A percentile compares a stretch with the other conserved stretches of the same genome.
Evolutionary conservation across 2,797 vertebrate genomes (phyloP).

Genomic region (Crenuchus spilurus): DNA sequence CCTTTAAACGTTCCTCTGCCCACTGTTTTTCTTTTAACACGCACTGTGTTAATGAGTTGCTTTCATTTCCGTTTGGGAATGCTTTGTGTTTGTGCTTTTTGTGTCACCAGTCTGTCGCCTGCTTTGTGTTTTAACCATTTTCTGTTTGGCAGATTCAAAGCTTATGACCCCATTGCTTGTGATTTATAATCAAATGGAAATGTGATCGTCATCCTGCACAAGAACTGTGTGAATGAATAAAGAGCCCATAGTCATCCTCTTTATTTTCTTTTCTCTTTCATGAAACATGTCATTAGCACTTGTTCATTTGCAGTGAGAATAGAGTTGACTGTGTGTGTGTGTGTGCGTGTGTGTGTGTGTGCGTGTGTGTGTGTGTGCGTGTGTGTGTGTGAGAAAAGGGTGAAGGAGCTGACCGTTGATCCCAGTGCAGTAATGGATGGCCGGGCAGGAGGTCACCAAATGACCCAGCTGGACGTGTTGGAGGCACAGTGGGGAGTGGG

Average conservation of each 20-base stretch:
- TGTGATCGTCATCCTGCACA: neutral
- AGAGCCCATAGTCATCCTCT: neutral
- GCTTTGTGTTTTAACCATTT: slow-evolving; percentile 10
- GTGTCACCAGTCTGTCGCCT: slow-evolving; percentile 11
- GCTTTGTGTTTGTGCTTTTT: neutral
- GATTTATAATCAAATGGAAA: neutral
- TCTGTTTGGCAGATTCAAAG: neutral
- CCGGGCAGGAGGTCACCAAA: slow-evolving; percentile 80
- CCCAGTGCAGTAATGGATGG: slow-evolving; percentile 75
- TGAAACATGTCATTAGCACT: slow-evolving; percentile 5
- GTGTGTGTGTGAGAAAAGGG: slow-evolving; percentile 70
- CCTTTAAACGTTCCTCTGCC: neutral
- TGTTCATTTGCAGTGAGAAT: neutral
- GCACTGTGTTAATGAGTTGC: slow-evolving; percentile 2
- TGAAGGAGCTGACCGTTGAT: slow-evolving; percentile 88
- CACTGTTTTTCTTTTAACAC: neutral
- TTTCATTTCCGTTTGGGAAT: slow-evolving; percentile 35
- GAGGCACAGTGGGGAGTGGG: slow-evolving; percentile 96
- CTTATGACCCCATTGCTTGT: neutral
- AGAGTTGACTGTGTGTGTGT: slow-evolving; percentile 6
- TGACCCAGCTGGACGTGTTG: slow-evolving; percentile 90
- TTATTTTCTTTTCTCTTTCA: neutral
- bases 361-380: slow-evolving; percentile 25
- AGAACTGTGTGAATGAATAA: neutral
- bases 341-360: slow-evolving; percentile 30